A percentile compares a stretch with the other conserved stretches of the same genome.
These are phyloP conservation scores for Pelodiscus sinensis DNA, from an alignment of 2,113 vertebrate genomes.

Conservation along the genomic window DNA sequence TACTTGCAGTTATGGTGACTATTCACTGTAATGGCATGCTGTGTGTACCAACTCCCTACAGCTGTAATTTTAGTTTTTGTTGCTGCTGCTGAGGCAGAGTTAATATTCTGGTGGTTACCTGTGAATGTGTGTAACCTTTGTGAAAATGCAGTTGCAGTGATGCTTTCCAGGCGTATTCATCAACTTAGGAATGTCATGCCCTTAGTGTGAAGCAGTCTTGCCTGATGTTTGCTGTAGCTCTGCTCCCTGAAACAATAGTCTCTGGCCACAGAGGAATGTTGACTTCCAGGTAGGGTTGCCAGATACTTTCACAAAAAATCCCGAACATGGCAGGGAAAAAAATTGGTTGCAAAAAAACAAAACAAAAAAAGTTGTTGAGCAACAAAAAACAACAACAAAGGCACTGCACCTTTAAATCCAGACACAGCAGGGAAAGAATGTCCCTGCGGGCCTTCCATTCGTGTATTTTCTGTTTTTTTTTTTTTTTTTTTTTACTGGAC, in stretches of 20 bases:
- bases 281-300: neutral
- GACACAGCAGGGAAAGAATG: too few relatives aligned
- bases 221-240: neutral
- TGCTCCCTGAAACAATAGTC: neutral
- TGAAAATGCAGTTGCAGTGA: neutral
- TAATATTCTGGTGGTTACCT: neutral
- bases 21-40: neutral
- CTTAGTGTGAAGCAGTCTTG: neutral
- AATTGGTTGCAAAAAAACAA: too few relatives aligned
- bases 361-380: too few relatives aligned
- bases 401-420: too few relatives aligned
- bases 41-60: neutral
- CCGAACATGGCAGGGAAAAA: too few relatives aligned
- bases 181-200: neutral
- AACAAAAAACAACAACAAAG: too few relatives aligned
- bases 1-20: neutral
- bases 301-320: too few relatives aligned
- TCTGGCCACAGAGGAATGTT: neutral
- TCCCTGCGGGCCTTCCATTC: too few relatives aligned
- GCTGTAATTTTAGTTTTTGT: neutral
- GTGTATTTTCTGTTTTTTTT: too few relatives aligned
- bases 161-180: neutral
- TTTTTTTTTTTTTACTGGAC: too few relatives aligned
- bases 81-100: neutral
- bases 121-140: neutral